These are phyloP conservation scores for Dasypus novemcinctus DNA, from an alignment of 2,113 vertebrate species.

Conservation along the genomic window DNA sequence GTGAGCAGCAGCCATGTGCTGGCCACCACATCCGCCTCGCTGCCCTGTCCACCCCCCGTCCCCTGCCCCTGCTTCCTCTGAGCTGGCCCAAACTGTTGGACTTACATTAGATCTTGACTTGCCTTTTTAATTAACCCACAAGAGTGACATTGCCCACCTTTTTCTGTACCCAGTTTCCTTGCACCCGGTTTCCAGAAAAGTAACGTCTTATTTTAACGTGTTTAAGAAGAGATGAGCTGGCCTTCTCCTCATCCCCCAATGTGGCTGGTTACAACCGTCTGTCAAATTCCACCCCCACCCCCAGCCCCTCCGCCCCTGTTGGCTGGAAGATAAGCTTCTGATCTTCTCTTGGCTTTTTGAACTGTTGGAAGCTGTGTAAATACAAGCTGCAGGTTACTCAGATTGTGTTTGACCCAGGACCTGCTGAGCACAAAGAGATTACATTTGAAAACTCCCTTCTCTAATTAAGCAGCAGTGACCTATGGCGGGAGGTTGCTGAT, in stretches of 20 bases:
- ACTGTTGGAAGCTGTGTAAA: constrained; percentile 85
- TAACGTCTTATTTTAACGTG: constrained; percentile 81
- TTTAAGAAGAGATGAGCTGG: constrained; percentile 80
- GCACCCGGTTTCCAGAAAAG: constrained; percentile 76
- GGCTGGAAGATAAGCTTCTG: constrained; percentile 82
- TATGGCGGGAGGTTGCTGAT: constrained; percentile 60
- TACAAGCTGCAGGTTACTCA: constrained; percentile 75
- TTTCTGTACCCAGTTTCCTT: constrained; percentile 56
- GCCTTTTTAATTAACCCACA: constrained; percentile 84
- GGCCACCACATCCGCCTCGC: constrained; percentile 72
- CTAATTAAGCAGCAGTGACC: constrained; percentile 72
- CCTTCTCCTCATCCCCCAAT: constrained; percentile 74
- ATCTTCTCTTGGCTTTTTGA: constrained; percentile 85
- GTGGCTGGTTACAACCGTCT: constrained; percentile 83
- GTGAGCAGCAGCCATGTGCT: constrained; percentile 81
- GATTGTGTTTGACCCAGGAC: constrained; percentile 82
- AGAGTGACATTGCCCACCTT: constrained; percentile 80
- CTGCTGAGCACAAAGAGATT: constrained; percentile 80
- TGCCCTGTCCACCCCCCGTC: constrained; percentile 18
- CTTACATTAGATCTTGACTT: constrained; percentile 68
- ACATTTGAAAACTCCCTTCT: constrained; percentile 67
- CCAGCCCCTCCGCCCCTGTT: constrained; percentile 67
- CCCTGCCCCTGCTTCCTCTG: neutral
- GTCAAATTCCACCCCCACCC: constrained; percentile 75
- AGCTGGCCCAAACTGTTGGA: constrained; percentile 41